Evolutionary conservation across 1,140 invertebrate genomes (phyloP), one percentile per base, ranked within the genome.

Genomic region (Meloidogyne hapla): DNA sequence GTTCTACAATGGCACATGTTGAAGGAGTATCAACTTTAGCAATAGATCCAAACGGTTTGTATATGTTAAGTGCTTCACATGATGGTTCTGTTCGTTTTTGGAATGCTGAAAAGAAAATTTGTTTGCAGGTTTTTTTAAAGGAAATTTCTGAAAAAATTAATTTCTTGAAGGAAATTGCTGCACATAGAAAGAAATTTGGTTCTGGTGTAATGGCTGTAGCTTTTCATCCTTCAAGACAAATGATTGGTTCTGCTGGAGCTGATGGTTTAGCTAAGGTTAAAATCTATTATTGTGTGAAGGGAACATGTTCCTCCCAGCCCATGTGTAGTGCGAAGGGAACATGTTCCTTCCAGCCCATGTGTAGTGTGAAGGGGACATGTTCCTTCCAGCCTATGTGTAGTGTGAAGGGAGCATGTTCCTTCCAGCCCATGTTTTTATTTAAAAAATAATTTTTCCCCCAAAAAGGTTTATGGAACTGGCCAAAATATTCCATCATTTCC

Each of bases 161-260:
- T 71, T 26, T 67, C 65, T 83, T 98, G 81, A 95, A 99, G 90
- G 96, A 99, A 89, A 99, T 99, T 86, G 98, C 96, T 62, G 95
- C 95, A 79, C 97, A 99, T 90, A 92, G 96, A 79, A 99, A 98
- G 89, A 99, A 99, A 90, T 97, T 97, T 90, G 96, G 99, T 89
- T 96, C 98, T 90, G 94, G 94, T 87, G 98, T 99, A 89, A 92
- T 97, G 87, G 94, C 97, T 89, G 96, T 99, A 77, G 95, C 96
- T 85, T 99, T 99, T 91, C 96, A 99, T 91, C 95, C 96, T 83
- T 92, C 94, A 80, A 93, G 94, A 89, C 94, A 95, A 76, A 97
- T 94, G 88, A 98, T 99, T 87, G 97, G 96, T 76, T 96, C 94
- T 90, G 95, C 94, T 79, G 96, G 96, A 79, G 96, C 96, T 77